These are phyloP conservation scores for Xerus rutilus DNA, from an alignment of 2,797 vertebrate genomes.

Conservation along the genomic window DNA sequence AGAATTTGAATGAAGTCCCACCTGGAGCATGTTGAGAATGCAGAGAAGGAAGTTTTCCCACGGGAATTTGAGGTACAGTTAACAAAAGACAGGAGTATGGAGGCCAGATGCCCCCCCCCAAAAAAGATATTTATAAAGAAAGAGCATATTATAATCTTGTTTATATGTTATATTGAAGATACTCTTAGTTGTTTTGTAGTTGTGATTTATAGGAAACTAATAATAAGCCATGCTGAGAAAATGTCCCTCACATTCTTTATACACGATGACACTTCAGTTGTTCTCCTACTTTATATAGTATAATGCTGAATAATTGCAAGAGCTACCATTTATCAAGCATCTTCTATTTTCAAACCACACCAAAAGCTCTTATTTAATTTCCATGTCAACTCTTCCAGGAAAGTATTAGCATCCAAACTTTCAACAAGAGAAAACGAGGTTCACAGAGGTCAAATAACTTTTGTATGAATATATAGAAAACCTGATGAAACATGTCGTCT, in stretches of 20 bases:
- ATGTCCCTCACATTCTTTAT: not conserved
- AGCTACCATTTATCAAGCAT: not conserved
- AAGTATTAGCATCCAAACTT: not conserved
- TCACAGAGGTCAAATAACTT: not conserved
- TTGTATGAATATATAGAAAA: not conserved
- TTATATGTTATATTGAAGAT: not conserved
- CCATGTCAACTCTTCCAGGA: not conserved
- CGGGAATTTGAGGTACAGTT: not conserved
- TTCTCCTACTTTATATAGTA: not conserved
- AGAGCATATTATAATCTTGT: not conserved
- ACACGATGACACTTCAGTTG: not conserved
- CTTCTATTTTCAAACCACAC: slow-evolving; percentile 22
- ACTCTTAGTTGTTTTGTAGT: not conserved
- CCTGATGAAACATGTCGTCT: not conserved
- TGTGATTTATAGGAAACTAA: not conserved
- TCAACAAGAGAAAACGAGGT: slow-evolving; percentile 17
- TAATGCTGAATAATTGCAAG: slow-evolving; percentile 10
- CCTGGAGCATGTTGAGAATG: not conserved
- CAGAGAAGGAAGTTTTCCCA: not conserved
- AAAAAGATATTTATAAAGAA: not conserved
- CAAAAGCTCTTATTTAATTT: not conserved
- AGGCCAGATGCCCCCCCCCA: not conserved
- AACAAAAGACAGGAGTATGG: not conserved
- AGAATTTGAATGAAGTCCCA: not conserved
- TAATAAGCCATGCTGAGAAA: slow-evolving; percentile 32